Evolutionary conservation across 2,888 invertebrate species (phyloP), one percentile per base, ranked within the genome.

Genomic region (Dromius quadrimaculatus): DNA sequence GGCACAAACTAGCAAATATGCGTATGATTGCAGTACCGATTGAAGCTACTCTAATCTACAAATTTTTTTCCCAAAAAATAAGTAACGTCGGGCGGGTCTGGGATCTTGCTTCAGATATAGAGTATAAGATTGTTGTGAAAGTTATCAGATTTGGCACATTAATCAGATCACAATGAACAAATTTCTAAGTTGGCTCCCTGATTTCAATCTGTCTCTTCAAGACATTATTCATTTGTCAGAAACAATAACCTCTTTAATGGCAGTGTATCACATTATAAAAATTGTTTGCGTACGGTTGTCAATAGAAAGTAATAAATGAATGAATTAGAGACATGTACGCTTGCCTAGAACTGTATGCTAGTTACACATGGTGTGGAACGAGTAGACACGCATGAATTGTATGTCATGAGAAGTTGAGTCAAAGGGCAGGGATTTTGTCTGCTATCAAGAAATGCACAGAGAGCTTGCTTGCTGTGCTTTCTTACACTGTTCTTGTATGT

Each of bases 271-370:
- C 41, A 66, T 66, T 66, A 66, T 66, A 54, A 66, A 66, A 57
- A 66, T 66, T 66, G 66, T 36, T 57, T 38, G 41, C 66, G 66
- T 66, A 54, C 66, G 66, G 66, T 66, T 66, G 66, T 54, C 66
- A 57, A 66, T 66, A 38, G 57, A 41, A 54, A 11, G 41, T 66
- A 66, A 66, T 66, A 38, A 57, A 66, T 66, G 66, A 54, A 66
- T 66, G 57, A 54, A 54, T 66, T 57, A 54, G 38, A 13, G 22
- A n/a, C 22, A 20, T 47, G 23, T 59, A 20, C 34, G 34, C 36
- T 9, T 36, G 34, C 36, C 36, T 15, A 41, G 15, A 41, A 41
- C 8, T 15, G 41, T n/a, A n/a, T n/a, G 41, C 41, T 15, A 13
- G 8, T 62, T 20, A 65, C 50, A 36, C 65, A 50, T 20, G 36